Evolutionary conservation across 2,113 vertebrate species (phyloP), one percentile per base, ranked within the genome.

Genomic region (Tragelaphus buxtoni): DNA sequence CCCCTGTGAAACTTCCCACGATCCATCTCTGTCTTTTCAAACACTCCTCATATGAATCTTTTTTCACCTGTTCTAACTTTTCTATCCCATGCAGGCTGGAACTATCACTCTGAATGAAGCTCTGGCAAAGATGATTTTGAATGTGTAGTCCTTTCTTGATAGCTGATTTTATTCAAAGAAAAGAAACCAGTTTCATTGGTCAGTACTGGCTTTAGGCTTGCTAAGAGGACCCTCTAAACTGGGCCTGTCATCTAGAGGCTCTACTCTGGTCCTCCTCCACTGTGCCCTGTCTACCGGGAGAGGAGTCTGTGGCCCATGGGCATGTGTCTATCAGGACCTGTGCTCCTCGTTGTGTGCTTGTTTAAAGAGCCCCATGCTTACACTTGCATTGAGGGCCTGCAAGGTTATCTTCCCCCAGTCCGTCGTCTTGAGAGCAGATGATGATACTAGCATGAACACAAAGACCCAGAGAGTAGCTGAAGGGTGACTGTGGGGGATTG

Each of bases 141-240:
- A 12, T 35, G 22, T 72, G 17, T 35, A 58, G 79, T 65, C 11
- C 28, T 88, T 95, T 80, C 32, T 90, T 60, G 53, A 85, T 16
- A 92, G 24, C 9, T 22, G 88, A 2, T 82, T 96, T 96, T 49
- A 88, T 95, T 91, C 63, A 96, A 83, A 80, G 9, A 86, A 65
- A n/a, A 80, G 3, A 7, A 49, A 47, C 47, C 32, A 30, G 17
- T 58, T 85, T 94, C 26, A 74, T 51, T 95, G 35, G 82, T 89
- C 16, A 42, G 18, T 88, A 77, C 8, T 58, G 45, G 51, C 56
- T 93, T 93, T 58, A 83, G 35, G 18, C 32, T 81, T 93, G 8
- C 17, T 82, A 53, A 55, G 30, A 45, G 17, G 16, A 5, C 5
- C 9, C 7, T 2, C 7, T 74, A 24, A 32, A 45, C 49, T 79